Evolutionary conservation across 2,113 vertebrate genomes (phyloP), one percentile per base, ranked within the genome.

Genomic region (Macrotus californicus): DNA sequence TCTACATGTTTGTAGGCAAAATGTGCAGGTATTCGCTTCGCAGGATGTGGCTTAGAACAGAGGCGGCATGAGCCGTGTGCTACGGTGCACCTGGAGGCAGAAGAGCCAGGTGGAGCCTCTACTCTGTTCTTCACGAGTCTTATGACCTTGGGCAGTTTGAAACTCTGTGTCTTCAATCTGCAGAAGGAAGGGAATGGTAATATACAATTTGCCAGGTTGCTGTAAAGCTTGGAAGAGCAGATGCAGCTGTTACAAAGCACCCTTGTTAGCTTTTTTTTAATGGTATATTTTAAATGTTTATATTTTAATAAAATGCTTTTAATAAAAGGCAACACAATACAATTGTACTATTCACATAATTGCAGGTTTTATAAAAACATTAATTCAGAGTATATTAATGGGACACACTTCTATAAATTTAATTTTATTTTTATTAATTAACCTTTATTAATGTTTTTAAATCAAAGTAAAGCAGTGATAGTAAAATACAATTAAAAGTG

Each of bases 351-450:
- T 43, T 95, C 76, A 84, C 21, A 92, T 93, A 96, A 93, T 92
- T 93, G 64, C 36, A 92, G 79, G 64, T 95, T 93, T 96, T 89
- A 66, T 79, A 82, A 93, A 79, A 97, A 87, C 89, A 61, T 82
- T 96, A 90, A 87, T 96, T 96, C n/a, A 84, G 14, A 89, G n/a
- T 90, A 43, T 66, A 79, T 94, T 94, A 95, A 86, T 77, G 66
- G 54, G 46, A 59, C 26, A 75, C 34, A 86, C 24, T 46, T 70
- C 85, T 95, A 93, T 76, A 56, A 96, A 93, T 93, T 93, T 93
- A 87, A 18, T 41, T 96, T 93, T 66, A 89, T 91, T 93, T 95
- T 87, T 88, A 87, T 90, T 92, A 92, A 87, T 34, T 59, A 59
- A 82, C 24, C 94, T 77, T n/a, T 52, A 77, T 77, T 50, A 22